A percentile compares a stretch with the other conserved stretches of the same genome.
phyloP scores from a whole-genome alignment of 1,140 invertebrate species.

The Steinernema feltiae region DNA sequence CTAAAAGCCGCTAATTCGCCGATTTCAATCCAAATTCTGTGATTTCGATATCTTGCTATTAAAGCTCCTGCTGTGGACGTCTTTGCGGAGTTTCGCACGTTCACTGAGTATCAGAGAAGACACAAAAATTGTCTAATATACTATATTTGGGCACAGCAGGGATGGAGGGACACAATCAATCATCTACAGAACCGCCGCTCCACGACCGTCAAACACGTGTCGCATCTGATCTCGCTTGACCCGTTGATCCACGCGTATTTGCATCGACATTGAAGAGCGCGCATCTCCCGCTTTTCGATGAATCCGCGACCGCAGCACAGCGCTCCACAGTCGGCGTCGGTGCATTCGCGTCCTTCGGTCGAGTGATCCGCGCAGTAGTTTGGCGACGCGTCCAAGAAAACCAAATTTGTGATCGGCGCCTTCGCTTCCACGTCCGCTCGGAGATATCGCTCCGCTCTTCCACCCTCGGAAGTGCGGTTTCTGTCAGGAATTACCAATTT shows the following conservation, averaged over 20 bases:
- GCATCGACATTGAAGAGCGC: conserved; percentile 65
- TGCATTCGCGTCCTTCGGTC: conserved; percentile 63
- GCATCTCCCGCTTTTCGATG: conserved; percentile 29
- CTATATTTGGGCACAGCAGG: too few relatives aligned
- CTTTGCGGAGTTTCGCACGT: too few relatives aligned
- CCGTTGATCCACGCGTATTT: conserved; percentile 67
- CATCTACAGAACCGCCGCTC: conserved; percentile 33
- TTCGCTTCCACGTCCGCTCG: conserved; percentile 18
- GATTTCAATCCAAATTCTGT: too few relatives aligned
- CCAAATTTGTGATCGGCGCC: conserved; percentile 59
- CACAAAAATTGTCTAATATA: too few relatives aligned
- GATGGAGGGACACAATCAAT: too few relatives aligned
- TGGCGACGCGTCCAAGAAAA: conserved; percentile 67
- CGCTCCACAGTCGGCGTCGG: conserved; percentile 64
- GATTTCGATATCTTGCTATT: too few relatives aligned
- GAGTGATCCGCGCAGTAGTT: conserved; percentile 63
- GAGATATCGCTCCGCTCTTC: conserved; percentile 6
- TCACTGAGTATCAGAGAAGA: too few relatives aligned
- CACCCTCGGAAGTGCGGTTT: conserved; percentile 9
- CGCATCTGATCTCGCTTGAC: conserved; percentile 69
- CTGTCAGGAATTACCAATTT: conserved; percentile 24
- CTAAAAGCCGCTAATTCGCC: too few relatives aligned
- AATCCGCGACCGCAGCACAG: conserved; percentile 53
- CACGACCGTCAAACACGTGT: conserved; percentile 61
- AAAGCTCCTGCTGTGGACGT: too few relatives aligned